phyloP scores from a whole-genome alignment of 2,113 vertebrate genomes.

The Pelmatolapia mariae region DNA sequence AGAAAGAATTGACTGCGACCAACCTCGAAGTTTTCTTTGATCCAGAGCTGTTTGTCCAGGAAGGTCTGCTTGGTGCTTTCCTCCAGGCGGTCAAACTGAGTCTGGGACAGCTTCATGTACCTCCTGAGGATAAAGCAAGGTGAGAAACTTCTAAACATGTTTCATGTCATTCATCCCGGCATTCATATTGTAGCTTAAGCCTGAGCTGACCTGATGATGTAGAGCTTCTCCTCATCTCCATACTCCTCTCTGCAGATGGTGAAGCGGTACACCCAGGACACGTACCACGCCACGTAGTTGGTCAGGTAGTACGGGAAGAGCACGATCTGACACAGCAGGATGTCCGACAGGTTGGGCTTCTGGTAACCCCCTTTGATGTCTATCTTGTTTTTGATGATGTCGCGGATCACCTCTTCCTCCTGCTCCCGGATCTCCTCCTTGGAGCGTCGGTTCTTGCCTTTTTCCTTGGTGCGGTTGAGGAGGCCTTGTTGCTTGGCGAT shows the following conservation, averaged over 20 bases:
- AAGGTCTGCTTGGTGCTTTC: constrained; percentile 79
- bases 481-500: constrained; percentile 94
- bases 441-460: constrained; percentile 86
- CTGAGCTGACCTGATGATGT: constrained; percentile 77
- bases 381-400: constrained; percentile 97
- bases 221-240: constrained; percentile 86
- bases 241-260: constrained; percentile 87
- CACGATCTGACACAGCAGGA: constrained; percentile 88
- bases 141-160: background rate
- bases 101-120: constrained; percentile 92
- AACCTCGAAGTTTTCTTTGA: constrained; percentile 91
- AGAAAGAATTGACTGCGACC: background rate
- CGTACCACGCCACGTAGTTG: constrained; percentile 82
- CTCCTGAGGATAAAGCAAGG: constrained; percentile 51
- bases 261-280: constrained; percentile 88
- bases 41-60: constrained; percentile 85
- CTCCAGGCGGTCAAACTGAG: constrained; percentile 93
- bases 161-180: background rate
- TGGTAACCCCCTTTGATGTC: constrained; percentile 98
- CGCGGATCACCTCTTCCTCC: constrained; percentile 92
- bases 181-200: background rate
- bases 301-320: constrained; percentile 84
- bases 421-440: constrained; percentile 95
- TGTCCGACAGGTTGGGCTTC: constrained; percentile 89
- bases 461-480: constrained; percentile 88